Percentiles rank a stretch among this genome's conserved stretches.
phyloP scores from a whole-genome alignment of 2,888 invertebrate genomes.

The Amorpha juglandis region DNA sequence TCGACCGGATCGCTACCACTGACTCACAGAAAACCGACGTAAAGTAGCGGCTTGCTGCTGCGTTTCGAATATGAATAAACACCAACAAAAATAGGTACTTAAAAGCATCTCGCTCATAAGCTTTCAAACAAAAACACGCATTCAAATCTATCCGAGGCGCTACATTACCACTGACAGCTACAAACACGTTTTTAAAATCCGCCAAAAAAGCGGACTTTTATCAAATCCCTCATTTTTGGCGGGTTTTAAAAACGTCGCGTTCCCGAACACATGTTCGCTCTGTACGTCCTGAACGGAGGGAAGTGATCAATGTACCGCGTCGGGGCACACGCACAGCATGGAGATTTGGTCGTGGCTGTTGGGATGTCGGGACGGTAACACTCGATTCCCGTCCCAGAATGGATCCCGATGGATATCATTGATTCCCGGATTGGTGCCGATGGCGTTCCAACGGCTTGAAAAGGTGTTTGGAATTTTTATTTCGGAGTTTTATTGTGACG shows the following conservation, averaged over 20 bases:
- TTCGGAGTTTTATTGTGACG: neutral
- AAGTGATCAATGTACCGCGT: conserved; percentile 16
- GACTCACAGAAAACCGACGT: too few relatives aligned
- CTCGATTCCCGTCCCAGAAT: conserved; percentile 54
- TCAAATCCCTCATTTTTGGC: neutral
- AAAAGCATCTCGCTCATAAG: too few relatives aligned
- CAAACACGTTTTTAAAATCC: too few relatives aligned
- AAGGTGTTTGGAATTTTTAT: conserved; percentile 3
- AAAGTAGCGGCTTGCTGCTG: too few relatives aligned
- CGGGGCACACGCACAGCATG: conserved; percentile 45
- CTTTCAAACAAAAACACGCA: too few relatives aligned
- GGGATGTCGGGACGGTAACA: conserved; percentile 45
- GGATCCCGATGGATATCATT: conserved; percentile 48
- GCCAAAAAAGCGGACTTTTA: too few relatives aligned
- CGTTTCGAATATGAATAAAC: too few relatives aligned
- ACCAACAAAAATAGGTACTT: too few relatives aligned
- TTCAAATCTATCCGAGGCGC: too few relatives aligned
- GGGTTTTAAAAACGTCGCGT: neutral
- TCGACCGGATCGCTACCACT: too few relatives aligned
- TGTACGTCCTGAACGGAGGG: neutral
- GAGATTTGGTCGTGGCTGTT: conserved; percentile 54
- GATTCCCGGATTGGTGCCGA: conserved; percentile 24
- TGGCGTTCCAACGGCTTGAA: conserved; percentile 32
- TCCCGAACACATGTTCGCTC: neutral
- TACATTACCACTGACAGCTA: too few relatives aligned